Evolutionary conservation across 2,113 vertebrate genomes (phyloP), one percentile per base, ranked within the genome.

Genomic region (Asarcornis scutulata): DNA sequence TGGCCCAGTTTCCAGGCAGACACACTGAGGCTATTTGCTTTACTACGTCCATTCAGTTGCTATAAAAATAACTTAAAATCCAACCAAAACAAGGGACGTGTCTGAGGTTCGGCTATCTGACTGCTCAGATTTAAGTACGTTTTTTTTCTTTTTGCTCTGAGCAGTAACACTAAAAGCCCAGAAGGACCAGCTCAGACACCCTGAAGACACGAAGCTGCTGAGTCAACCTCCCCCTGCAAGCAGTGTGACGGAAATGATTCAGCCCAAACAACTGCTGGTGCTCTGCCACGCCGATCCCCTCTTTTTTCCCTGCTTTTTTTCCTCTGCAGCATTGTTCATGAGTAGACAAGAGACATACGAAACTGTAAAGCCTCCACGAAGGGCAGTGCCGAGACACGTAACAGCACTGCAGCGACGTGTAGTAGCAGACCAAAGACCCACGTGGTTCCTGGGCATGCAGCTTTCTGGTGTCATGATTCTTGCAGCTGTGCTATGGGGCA

Each of bases 1-100:
- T 90, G 88, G 71, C 59, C n/a, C 4, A 2, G 11, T 81, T 95
- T 96, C 63, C 80, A 93, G 64, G 75, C 32, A 89, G 73, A 90
- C n/a, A 77, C 21, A 79, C 22, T 32, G 29, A 76, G 32, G 67
- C 59, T 46, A 48, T 71, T 63, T 1, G 29, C 59, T 75, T 68
- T 87, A 46, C 21, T 87, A 73, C 84, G 73, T 67, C 59, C 27
- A 46, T 46, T 64, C 9, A 40, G 15, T 64, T 77, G 72, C 74
- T 55, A 29, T n/a, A 63, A 72, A 73, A 77, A 34, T 73, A 84
- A 80, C 29, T 63, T 66, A 68, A 88, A 87, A 78, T 67, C 62
- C 69, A 90, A 31, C n/a, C 36, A 56, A 78, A 86, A 86, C 23
- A 38, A 69, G 74, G 38, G 11, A 36, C 12, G 2, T 31, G 6